Evolutionary conservation across 2,888 invertebrate species (phyloP).

Genomic region (Amphipoea oculea): DNA sequence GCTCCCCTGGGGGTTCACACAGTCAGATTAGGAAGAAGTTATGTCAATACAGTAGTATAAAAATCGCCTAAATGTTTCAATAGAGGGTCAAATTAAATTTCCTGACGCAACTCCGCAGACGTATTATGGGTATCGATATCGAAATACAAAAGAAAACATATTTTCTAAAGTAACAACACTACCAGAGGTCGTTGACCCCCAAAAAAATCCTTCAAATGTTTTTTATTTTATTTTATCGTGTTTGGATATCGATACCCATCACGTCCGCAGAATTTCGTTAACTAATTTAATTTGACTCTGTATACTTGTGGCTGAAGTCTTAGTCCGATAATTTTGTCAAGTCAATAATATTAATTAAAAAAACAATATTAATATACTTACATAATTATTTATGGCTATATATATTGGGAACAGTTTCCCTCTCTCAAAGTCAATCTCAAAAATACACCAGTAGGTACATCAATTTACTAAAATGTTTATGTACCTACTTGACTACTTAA

Average conservation of each 20-base stretch:
- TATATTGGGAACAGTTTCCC: constrained; percentile 15
- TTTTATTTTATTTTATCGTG: no score
- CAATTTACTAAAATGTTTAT: constrained; percentile 17
- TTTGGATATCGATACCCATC: not conserved
- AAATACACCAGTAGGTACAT: constrained; percentile 44
- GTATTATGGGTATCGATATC: not conserved
- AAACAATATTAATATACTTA: constrained; percentile 30
- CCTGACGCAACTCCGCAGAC: not conserved
- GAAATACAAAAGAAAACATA: not conserved
- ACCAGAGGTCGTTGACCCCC: no score
- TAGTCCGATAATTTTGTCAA: constrained; percentile 39
- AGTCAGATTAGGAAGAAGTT: constrained; percentile 42
- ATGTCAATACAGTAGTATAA: constrained; percentile 38
- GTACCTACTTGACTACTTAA: constrained; percentile 18
- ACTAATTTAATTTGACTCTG: not conserved
- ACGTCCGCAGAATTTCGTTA: not conserved
- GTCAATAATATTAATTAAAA: constrained; percentile 18
- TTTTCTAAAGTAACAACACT: not conserved
- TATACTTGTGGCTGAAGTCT: constrained; percentile 40
- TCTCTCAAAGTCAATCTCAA: constrained; percentile 46
- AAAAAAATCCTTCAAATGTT: no score
- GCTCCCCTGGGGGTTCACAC: constrained; percentile 22
- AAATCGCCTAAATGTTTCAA: constrained; percentile 31
- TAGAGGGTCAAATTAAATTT: not conserved
- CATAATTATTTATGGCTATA: constrained; percentile 24